Evolutionary conservation across 53 echinoderm and acorn worm genomes (phyloP).

Genomic region (Luidia sarsii): DNA sequence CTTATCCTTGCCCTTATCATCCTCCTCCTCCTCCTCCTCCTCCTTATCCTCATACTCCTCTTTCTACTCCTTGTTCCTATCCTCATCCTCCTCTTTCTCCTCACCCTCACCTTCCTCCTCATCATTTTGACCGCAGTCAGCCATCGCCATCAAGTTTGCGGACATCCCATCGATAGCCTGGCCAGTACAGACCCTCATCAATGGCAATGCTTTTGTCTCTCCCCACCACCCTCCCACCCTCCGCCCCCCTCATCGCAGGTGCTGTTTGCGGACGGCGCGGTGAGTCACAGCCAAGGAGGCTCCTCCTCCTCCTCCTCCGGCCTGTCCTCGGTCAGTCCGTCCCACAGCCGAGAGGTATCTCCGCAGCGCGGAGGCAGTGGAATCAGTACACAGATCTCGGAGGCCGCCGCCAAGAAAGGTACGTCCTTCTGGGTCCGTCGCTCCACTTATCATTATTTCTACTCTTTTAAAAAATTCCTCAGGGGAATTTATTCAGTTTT

Average conservation of each 20-base stretch:
- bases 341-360: constrained; percentile 69
- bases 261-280: constrained; percentile 89
- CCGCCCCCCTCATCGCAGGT: too few relatives aligned
- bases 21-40: too few relatives aligned
- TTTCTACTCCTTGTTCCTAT: too few relatives aligned
- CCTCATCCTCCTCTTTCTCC: too few relatives aligned
- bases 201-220: neutral
- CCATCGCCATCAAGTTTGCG: too few relatives aligned
- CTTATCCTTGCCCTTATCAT: too few relatives aligned
- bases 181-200: neutral
- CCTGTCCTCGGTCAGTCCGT: constrained; percentile 43
- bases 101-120: too few relatives aligned
- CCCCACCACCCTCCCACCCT: neutral
- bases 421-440: too few relatives aligned
- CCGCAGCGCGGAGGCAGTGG: constrained; percentile 79
- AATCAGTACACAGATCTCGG: constrained; percentile 77
- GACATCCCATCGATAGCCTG: neutral
- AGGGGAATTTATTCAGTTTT: neutral
- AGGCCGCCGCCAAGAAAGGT: constrained; percentile 64
- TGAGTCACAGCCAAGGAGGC: constrained; percentile 71
- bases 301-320: constrained; percentile 24
- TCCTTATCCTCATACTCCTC: too few relatives aligned
- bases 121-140: too few relatives aligned
- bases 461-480: neutral
- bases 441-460: too few relatives aligned